Evolutionary conservation across 2,797 vertebrate genomes (phyloP).

Genomic region (Vireo griseus): DNA sequence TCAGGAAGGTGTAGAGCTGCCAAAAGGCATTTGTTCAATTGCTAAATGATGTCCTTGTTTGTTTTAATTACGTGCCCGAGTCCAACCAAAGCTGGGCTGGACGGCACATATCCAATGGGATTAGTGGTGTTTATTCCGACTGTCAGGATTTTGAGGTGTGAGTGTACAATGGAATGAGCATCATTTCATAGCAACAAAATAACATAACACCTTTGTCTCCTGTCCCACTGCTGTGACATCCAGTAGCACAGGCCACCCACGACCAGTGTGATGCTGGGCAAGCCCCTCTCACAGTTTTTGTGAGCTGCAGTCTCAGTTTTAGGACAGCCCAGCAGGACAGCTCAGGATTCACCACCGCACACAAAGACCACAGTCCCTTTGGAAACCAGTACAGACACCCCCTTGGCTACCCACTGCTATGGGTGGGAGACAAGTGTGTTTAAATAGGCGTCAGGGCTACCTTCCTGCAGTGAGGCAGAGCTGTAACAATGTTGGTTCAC

Average conservation of each 20-base stretch:
- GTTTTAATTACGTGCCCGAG: accelerated
- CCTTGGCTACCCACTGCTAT: accelerated
- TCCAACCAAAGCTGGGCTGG: background rate
- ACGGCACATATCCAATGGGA: accelerated
- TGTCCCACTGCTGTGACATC: background rate
- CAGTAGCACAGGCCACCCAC: background rate
- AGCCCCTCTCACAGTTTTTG: accelerated
- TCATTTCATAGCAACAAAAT: background rate
- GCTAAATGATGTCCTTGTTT: background rate
- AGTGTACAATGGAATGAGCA: background rate
- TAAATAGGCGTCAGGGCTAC: background rate
- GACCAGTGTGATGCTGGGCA: accelerated
- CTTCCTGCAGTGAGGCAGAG: accelerated
- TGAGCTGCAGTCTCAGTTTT: background rate
- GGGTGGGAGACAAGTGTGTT: background rate
- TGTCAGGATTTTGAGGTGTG: background rate
- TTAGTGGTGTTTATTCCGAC: background rate
- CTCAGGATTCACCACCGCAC: background rate
- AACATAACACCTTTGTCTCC: background rate
- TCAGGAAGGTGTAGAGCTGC: background rate
- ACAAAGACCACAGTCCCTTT: background rate
- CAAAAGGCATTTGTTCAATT: background rate
- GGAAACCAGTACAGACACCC: background rate
- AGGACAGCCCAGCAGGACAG: background rate
- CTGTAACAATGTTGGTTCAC: background rate